Evolutionary conservation across 2,797 vertebrate species (phyloP), one percentile per base, ranked within the genome.

Genomic region (Schizothorax lantsangensis): DNA sequence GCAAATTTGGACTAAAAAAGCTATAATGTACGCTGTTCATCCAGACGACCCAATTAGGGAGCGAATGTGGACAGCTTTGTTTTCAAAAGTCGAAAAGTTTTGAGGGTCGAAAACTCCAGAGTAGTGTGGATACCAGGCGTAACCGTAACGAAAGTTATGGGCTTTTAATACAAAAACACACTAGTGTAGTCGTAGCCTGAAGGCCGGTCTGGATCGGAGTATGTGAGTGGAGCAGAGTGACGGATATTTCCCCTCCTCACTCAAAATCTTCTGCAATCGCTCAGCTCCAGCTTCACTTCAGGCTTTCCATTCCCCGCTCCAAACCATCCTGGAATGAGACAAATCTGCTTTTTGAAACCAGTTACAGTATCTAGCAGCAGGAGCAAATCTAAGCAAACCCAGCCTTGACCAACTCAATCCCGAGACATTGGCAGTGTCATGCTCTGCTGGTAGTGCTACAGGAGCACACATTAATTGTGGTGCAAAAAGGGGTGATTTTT

Each of bases 401-500:
- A 68, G 66, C 66, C 33, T 68, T 68, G 33, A 36, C 64, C 64
- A 36, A 30, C 30, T 26, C 11, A 78, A 78, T n/a, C 45, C 43
- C 2, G 15, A 3, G 4, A 7, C 45, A 0, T n/a, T 79, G 75
- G 4, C 21, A 40, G 52, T 79, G 52, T 4, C 75, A 40, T 5
- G 21, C 11, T 78, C 33, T 57, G 21, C 33, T 11, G 4, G 10
- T 15, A 49, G 26, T 0, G 0, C 47, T 52, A 77, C 19, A 78
- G 21, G 6, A 59, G 38, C 49, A 8, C 30, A 54, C 33, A 59
- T 78, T 40, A 40, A 40, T n/a, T 78, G 21, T 78, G 52, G 21
- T n/a, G 33, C 4, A 40, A 45, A 45, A 45, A 45, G 43, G 59
- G 72, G 89, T 79, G 83, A 69, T 90, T 80, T 90, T 88, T 82